These are phyloP conservation scores for Fulica atra DNA, from an alignment of 2,113 vertebrate genomes.

Conservation along the genomic window DNA sequence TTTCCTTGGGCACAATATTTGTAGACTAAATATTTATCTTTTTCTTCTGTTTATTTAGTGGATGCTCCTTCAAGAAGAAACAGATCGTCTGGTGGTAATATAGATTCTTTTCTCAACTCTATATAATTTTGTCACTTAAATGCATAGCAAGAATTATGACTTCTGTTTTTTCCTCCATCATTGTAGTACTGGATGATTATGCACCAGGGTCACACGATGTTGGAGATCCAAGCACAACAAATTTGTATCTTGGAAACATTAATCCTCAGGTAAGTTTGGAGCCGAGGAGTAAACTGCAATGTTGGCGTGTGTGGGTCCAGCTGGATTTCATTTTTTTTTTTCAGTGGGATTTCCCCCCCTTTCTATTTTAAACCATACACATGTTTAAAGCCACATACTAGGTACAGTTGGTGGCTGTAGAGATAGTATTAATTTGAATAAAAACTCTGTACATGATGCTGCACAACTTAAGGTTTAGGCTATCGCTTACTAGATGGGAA, in stretches of 20 bases:
- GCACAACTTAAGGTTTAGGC: background rate
- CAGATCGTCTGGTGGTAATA: slow-evolving; percentile 97
- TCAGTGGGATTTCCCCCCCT: background rate
- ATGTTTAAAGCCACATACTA: background rate
- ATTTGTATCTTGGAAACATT: slow-evolving; percentile 98
- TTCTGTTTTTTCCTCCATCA: background rate
- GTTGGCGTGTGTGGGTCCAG: background rate
- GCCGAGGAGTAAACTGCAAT: background rate
- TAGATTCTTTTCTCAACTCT: slow-evolving; percentile 63
- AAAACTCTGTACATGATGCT: background rate
- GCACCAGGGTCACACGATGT: slow-evolving; percentile 98
- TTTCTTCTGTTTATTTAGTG: slow-evolving; percentile 81
- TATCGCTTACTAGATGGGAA: background rate
- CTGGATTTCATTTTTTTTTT: background rate
- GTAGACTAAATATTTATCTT: slow-evolving; percentile 6
- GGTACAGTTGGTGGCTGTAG: background rate
- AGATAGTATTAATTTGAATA: background rate
- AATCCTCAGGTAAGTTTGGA: slow-evolving; percentile 89
- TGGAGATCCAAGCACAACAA: slow-evolving; percentile 97
- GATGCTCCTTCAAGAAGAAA: slow-evolving; percentile 97
- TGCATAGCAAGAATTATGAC: slow-evolving; percentile 56
- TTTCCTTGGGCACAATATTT: background rate
- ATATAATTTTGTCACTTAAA: slow-evolving; percentile 14
- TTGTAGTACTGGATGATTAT: slow-evolving; percentile 93
- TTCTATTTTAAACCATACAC: background rate